These are phyloP conservation scores for Pyrocoelia pectoralis DNA, from an alignment of 2,888 invertebrate genomes.

Conservation along the genomic window DNA sequence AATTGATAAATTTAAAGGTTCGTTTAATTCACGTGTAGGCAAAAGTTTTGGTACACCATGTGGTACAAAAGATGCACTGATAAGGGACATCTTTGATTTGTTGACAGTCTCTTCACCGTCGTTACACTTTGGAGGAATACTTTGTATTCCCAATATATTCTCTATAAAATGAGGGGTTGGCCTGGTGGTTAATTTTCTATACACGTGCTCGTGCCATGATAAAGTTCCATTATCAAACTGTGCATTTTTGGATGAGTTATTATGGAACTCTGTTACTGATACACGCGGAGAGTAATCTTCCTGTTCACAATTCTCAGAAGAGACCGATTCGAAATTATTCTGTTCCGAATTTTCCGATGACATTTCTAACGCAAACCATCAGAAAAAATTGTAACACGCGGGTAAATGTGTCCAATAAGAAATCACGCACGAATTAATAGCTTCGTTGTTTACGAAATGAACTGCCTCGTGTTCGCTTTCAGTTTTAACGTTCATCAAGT, in stretches of 20 bases:
- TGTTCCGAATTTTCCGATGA: constrained; percentile 29
- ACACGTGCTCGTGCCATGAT: constrained; percentile 91
- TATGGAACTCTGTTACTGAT: constrained; percentile 29
- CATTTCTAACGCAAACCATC: constrained; percentile 33
- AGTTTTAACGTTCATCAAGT: constrained; percentile 37
- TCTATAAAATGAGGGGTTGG: constrained; percentile 90
- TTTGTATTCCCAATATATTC: constrained; percentile 76
- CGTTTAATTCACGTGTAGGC: constrained; percentile 49
- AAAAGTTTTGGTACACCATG: constrained; percentile 42
- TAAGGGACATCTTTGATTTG: constrained; percentile 35
- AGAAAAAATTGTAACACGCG: constrained; percentile 33
- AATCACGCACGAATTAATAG: constrained; percentile 40
- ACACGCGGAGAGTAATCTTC: constrained; percentile 26
- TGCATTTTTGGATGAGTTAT: constrained; percentile 33
- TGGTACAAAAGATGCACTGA: constrained; percentile 39
- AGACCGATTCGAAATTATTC: constrained; percentile 29
- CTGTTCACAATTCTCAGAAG: constrained; percentile 26
- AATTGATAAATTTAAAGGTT: constrained; percentile 58
- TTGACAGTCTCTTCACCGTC: constrained; percentile 36
- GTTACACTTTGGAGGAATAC: constrained; percentile 26
- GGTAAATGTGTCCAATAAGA: constrained; percentile 23
- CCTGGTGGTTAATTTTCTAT: constrained; percentile 79
- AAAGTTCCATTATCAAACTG: constrained; percentile 39
- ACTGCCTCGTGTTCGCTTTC: constrained; percentile 36
- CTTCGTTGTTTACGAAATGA: constrained; percentile 43